Percentiles rank a stretch among this genome's conserved stretches.
phyloP scores from a whole-genome alignment of 2,797 vertebrate species.

The Parambassis ranga region DNA sequence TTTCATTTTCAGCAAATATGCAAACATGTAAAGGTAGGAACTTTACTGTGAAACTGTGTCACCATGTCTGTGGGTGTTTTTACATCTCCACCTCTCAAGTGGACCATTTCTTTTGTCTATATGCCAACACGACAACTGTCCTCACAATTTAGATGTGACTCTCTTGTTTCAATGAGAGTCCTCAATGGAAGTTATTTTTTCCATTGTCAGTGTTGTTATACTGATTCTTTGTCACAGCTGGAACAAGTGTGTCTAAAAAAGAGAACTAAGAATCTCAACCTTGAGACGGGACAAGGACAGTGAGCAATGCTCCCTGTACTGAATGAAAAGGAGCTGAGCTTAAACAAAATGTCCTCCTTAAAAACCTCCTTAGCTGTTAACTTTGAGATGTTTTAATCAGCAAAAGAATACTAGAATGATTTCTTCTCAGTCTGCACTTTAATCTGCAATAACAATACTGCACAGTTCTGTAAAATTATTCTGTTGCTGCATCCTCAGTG shows the following conservation, averaged over 20 bases:
- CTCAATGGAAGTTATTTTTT: no score
- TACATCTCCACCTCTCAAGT: not conserved
- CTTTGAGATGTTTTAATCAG: no score
- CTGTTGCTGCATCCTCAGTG: not conserved
- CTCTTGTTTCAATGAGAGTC: not conserved
- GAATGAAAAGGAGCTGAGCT: no score
- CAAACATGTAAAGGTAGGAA: not conserved
- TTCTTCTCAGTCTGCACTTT: not conserved
- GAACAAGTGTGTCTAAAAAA: no score
- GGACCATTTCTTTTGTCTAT: not conserved
- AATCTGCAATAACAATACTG: not conserved
- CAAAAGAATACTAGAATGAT: no score
- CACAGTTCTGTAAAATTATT: not conserved
- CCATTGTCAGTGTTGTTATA: no score
- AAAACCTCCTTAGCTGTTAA: no score
- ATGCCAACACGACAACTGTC: not conserved
- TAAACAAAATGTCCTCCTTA: no score
- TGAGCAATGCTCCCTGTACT: no score
- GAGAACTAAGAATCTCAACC: no score
- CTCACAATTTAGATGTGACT: not conserved
- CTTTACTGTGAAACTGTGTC: not conserved
- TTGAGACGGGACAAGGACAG: no score
- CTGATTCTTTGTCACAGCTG: no score
- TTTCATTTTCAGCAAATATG: not conserved
- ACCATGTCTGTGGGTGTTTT: constrained; percentile 4